These are phyloP conservation scores for Hydropsyche betteni DNA, from an alignment of 2,888 invertebrate species.

Conservation along the genomic window DNA sequence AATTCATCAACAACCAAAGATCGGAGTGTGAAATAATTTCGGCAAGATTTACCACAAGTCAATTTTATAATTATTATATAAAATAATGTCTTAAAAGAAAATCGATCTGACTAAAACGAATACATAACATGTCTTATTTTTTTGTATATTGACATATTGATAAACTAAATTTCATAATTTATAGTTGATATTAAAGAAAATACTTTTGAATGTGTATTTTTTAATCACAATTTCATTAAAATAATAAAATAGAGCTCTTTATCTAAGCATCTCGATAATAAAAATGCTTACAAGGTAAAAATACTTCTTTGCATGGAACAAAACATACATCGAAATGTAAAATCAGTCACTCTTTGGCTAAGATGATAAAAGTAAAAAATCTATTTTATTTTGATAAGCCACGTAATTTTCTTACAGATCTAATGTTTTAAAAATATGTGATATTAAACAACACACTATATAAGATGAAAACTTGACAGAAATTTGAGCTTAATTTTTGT, in stretches of 20 bases:
- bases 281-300: conserved; percentile 44
- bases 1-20: conserved; percentile 13
- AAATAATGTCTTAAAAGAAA: conserved; percentile 46
- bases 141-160: not conserved
- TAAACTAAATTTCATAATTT: no score
- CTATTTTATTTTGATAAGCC: conserved; percentile 3
- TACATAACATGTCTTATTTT: conserved; percentile 6
- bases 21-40: conserved; percentile 35
- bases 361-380: no score
- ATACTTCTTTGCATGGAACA: conserved; percentile 45
- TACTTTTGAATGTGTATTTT: not conserved
- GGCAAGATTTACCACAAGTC: conserved; percentile 46
- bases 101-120: conserved; percentile 9
- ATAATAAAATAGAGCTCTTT: conserved; percentile 54
- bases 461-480: conserved; percentile 40
- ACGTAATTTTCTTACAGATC: not conserved
- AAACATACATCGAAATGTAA: conserved; percentile 51
- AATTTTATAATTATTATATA: conserved; percentile 44
- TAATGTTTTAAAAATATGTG: conserved; percentile 7
- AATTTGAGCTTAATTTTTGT: conserved; percentile 50
- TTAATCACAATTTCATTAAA: conserved; percentile 44
- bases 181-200: not conserved
- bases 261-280: conserved; percentile 52
- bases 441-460: not conserved
- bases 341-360: conserved; percentile 50